phyloP scores from a whole-genome alignment of 2,888 invertebrate genomes.

The Ligdia adustata region DNA sequence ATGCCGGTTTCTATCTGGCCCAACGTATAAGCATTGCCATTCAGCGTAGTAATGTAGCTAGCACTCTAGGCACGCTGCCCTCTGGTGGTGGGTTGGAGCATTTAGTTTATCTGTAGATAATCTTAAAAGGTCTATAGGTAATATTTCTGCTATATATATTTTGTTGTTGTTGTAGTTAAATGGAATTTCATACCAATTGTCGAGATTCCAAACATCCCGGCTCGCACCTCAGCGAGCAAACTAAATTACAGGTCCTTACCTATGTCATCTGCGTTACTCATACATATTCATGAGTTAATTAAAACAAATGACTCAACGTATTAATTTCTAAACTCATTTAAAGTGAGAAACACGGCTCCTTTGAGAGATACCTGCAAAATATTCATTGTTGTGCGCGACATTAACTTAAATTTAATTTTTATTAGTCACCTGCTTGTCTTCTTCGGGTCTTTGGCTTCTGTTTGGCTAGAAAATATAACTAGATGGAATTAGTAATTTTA shows the following conservation, averaged over 20 bases:
- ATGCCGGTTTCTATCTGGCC: too few relatives aligned
- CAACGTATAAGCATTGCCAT: too few relatives aligned
- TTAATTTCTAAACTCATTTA: constrained; percentile 65
- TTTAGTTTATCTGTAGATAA: too few relatives aligned
- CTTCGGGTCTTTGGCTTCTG: constrained; percentile 18
- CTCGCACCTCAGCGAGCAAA: constrained; percentile 30
- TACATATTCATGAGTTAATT: constrained; percentile 71
- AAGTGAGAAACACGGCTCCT: constrained; percentile 54
- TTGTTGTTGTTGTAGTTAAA: too few relatives aligned
- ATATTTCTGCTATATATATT: too few relatives aligned
- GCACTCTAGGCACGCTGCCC: too few relatives aligned
- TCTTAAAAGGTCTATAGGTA: too few relatives aligned
- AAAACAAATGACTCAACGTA: constrained; percentile 66
- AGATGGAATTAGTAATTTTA: too few relatives aligned
- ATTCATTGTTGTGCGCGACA: constrained; percentile 31
- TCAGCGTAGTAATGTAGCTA: too few relatives aligned
- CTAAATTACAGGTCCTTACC: constrained; percentile 48
- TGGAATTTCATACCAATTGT: constrained; percentile 3
- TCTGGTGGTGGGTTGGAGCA: too few relatives aligned
- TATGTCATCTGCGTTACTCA: constrained; percentile 56
- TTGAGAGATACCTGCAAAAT: constrained; percentile 37
- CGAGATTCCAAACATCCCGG: not conserved
- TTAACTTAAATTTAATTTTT: constrained; percentile 31
- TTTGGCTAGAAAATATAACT: not conserved
- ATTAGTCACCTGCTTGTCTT: constrained; percentile 20